A percentile compares a stretch with the other conserved stretches of the same genome.
Conservation (phyloP, 1,140 invertebrate genomes). For the Aleiodes sp. region DNA sequence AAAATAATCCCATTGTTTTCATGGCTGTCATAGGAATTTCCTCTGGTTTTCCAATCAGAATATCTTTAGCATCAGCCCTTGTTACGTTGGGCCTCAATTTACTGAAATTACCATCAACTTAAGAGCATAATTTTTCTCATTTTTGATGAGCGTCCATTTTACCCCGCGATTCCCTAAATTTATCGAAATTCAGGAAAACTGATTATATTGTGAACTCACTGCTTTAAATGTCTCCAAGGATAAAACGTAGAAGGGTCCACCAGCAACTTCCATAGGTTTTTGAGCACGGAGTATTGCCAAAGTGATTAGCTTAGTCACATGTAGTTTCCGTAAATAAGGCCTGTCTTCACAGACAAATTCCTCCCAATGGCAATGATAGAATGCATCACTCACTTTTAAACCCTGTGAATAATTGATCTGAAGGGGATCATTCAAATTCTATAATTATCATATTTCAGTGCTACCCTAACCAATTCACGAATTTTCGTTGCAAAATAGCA, state of each 20-base stretch:
- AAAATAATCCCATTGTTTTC: too few relatives aligned
- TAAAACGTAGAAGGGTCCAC: slow-evolving; percentile 57
- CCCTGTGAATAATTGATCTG: slow-evolving; percentile 44
- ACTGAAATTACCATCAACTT: too few relatives aligned
- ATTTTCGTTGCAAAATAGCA: slow-evolving; percentile 57
- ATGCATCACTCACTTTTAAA: slow-evolving; percentile 44
- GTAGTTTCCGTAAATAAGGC: slow-evolving; percentile 25
- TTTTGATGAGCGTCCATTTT: too few relatives aligned
- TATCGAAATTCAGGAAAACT: too few relatives aligned
- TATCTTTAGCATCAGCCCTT: too few relatives aligned
- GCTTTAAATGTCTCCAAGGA: slow-evolving; percentile 54
- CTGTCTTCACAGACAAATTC: neutral
- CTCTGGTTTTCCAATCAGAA: too few relatives aligned
- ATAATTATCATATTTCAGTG: neutral
- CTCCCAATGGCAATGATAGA: slow-evolving; percentile 52
- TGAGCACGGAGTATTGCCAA: slow-evolving; percentile 50
- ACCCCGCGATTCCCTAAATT: too few relatives aligned
- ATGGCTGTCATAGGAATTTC: too few relatives aligned
- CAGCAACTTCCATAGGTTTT: slow-evolving; percentile 51
- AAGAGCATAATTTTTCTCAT: too few relatives aligned
- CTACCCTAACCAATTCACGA: slow-evolving; percentile 44
- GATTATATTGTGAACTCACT: slow-evolving; percentile 42
- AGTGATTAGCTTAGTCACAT: slow-evolving; percentile 43
- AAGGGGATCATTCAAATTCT: neutral
- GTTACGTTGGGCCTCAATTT: too few relatives aligned